These are phyloP conservation scores for Peromyscus nudipes DNA, from an alignment of 2,797 vertebrate genomes.

Conservation along the genomic window DNA sequence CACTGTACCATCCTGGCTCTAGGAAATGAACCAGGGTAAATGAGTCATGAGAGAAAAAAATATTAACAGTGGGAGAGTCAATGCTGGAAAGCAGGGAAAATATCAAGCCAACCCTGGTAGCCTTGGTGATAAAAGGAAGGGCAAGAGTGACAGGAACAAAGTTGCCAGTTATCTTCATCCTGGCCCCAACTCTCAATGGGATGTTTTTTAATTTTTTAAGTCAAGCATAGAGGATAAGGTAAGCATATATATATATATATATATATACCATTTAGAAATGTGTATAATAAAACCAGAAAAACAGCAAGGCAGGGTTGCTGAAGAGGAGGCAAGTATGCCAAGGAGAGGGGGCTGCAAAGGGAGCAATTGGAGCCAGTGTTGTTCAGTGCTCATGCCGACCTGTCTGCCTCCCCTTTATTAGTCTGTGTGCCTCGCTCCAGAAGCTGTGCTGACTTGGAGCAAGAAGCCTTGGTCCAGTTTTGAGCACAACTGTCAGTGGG, in stretches of 20 bases:
- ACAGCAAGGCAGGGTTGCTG: background rate
- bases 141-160: background rate
- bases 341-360: background rate
- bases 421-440: accelerated
- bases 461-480: background rate
- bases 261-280: background rate
- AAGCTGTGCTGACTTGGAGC: background rate
- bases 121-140: background rate
- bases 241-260: background rate
- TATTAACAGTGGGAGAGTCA: background rate
- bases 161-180: background rate
- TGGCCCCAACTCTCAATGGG: background rate
- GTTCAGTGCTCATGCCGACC: accelerated
- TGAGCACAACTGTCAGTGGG: background rate
- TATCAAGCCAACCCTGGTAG: background rate
- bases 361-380: background rate
- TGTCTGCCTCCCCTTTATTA: too few species aligned
- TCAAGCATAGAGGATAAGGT: background rate
- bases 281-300: background rate
- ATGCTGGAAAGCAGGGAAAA: background rate
- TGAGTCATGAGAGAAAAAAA: background rate
- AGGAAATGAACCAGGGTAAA: background rate
- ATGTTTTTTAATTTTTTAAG: too few species aligned
- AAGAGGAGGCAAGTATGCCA: too few species aligned
- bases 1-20: accelerated